phyloP scores from a whole-genome alignment of 2,797 vertebrate genomes.

The Ibycter americanus region DNA sequence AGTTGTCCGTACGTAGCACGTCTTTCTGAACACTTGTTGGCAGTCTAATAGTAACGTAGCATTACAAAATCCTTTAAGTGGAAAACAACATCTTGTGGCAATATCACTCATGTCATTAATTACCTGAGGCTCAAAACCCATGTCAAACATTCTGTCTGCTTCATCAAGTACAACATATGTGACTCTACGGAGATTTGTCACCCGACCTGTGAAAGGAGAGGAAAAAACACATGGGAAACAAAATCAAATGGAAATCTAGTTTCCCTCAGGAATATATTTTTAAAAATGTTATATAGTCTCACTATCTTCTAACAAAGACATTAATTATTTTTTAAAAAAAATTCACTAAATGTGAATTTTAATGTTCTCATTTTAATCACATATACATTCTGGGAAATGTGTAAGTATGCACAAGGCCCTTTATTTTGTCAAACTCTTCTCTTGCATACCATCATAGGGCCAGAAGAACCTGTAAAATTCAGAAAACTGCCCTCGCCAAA shows the following conservation, averaged over 20 bases:
- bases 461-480: conserved; percentile 96
- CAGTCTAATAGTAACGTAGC: fast-evolving
- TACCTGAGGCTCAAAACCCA: conserved; percentile 99
- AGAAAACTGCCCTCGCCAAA: conserved; percentile 93
- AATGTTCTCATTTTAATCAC: conserved; percentile 70
- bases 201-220: conserved; percentile 85
- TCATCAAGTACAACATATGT: conserved; percentile 98
- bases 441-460: conserved; percentile 96
- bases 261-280: conserved; percentile 58
- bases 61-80: background rate
- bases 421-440: conserved; percentile 82
- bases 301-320: conserved; percentile 57
- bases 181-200: conserved; percentile 93
- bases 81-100: background rate
- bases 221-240: conserved; percentile 69
- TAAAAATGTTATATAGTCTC: conserved; percentile 70
- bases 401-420: conserved; percentile 78
- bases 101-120: background rate
- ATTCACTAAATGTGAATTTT: conserved; percentile 72
- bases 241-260: conserved; percentile 66
- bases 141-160: conserved; percentile 99
- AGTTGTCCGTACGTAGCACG: background rate
- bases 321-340: conserved; percentile 58
- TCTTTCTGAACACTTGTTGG: background rate
- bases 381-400: conserved; percentile 73